Evolutionary conservation across 2,797 vertebrate species (phyloP), one percentile per base, ranked within the genome.

Genomic region (Rhyacichthys aspro): DNA sequence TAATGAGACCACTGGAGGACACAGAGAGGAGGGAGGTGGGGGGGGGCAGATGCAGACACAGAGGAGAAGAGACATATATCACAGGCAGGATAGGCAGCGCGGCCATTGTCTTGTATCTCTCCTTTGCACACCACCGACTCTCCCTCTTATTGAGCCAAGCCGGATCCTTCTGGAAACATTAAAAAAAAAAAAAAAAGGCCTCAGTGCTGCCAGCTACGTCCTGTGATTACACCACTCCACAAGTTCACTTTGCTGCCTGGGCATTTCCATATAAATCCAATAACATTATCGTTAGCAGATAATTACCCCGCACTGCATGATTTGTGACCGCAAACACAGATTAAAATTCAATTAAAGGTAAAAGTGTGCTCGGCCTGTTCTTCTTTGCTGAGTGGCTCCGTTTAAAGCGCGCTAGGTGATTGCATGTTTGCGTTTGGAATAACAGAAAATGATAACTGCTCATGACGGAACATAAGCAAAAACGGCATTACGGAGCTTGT

Each of bases 1-100:
- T 90, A 92, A 94, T 91, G 90, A 90, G 78, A 90, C 83, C 91
- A 87, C 83, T 71, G 75, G 84, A 89, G 84, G 86, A 86, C 76
- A 79, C 48, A 57, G 57, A 56, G 48, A 63, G 70, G n/a, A n/a
- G 63, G 67, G 67, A 67, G 79, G 76, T 61, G 72, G 67, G 64
- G 78, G 72, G 69, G 70, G 58, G 56, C 64, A 67, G 77, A 75
- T 78, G 72, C 72, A 85, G 74, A 79, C 79, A 65, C 70, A 84
- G 70, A 75, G 67, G 79, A 81, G 72, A 76, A 82, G 74, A 84
- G 61, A 72, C 69, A 79, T 83, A 65, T 73, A 87, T 86, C 81
- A 82, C 83, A 79, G 67, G 48, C 38, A 72, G 76, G 77, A 86
- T 73, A 70, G 75, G 76, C 75, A 80, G 67, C 69, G 63, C 8